Conservation (phyloP, 2,888 invertebrate genomes). For the Phlogophora meticulosa region DNA sequence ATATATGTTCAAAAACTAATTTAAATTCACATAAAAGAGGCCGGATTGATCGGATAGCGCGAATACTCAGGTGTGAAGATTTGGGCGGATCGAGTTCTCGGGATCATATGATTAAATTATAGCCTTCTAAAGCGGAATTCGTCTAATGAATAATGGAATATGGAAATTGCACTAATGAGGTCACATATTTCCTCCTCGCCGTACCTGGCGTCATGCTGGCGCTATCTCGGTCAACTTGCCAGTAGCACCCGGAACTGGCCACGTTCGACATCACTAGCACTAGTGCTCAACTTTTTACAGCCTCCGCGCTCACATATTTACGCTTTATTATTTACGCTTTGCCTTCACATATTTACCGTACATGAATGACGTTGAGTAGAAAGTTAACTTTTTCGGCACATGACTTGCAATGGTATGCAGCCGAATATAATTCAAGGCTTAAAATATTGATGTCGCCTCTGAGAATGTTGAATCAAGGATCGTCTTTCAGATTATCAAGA, state of each 20-base stretch:
- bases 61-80: conserved; percentile 76
- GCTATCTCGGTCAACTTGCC: conserved; percentile 73
- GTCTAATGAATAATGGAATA: conserved; percentile 73
- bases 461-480: conserved; percentile 26
- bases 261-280: conserved; percentile 28
- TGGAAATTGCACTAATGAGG: conserved; percentile 70
- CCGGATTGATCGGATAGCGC: conserved; percentile 50
- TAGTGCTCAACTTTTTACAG: conserved; percentile 45
- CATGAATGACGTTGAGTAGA: conserved; percentile 35
- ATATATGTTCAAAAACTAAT: conserved; percentile 52
- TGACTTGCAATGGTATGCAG: conserved; percentile 9
- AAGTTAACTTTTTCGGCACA: conserved; percentile 34
- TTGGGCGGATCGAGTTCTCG: conserved; percentile 58
- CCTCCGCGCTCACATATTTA: not conserved
- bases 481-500: conserved; percentile 29
- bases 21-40: conserved; percentile 58
- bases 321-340: no score
- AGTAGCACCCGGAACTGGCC: conserved; percentile 73
- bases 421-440: conserved; percentile 1
- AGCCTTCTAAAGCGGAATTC: conserved; percentile 62
- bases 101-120: conserved; percentile 59
- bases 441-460: not conserved
- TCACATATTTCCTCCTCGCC: conserved; percentile 71
- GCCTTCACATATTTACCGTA: conserved; percentile 41
- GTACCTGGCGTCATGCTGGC: conserved; percentile 74